phyloP scores from a whole-genome alignment of 2,797 vertebrate species.

The Phoxinus dragarum region DNA sequence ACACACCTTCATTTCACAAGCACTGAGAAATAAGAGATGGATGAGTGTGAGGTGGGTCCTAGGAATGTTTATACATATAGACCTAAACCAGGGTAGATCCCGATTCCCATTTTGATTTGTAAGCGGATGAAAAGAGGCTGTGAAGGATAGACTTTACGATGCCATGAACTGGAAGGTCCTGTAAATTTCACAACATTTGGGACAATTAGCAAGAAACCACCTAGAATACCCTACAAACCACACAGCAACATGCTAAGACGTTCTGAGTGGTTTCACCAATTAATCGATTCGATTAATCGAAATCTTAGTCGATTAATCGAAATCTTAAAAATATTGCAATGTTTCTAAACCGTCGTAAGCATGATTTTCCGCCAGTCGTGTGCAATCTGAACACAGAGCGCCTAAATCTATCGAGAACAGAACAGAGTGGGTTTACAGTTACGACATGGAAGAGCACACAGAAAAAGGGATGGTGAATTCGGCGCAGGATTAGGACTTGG shows the following conservation, averaged over 20 bases:
- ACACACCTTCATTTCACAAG: slow-evolving; percentile 53
- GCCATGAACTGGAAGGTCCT: neutral
- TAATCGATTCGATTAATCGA: too few relatives aligned
- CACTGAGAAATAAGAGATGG: neutral
- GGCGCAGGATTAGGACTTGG: neutral
- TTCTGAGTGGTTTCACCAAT: neutral
- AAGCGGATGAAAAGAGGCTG: neutral
- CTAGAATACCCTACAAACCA: neutral
- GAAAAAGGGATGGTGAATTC: neutral
- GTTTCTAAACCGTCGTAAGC: neutral
- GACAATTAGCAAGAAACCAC: neutral
- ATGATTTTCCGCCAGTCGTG: too few relatives aligned
- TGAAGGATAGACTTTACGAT: neutral
- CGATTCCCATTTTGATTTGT: neutral
- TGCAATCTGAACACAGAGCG: neutral
- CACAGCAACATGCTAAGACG: neutral
- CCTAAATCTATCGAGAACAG: neutral
- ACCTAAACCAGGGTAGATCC: neutral
- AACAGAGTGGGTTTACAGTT: neutral
- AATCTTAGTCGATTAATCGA: too few relatives aligned
- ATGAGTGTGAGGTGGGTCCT: neutral
- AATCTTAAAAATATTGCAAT: too few relatives aligned
- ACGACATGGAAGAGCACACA: neutral
- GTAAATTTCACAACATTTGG: neutral
- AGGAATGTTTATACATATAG: slow-evolving; percentile 14